Evolutionary conservation across 2,888 invertebrate species (phyloP), one percentile per base, ranked within the genome.

Genomic region (Trissonchulus sp.): DNA sequence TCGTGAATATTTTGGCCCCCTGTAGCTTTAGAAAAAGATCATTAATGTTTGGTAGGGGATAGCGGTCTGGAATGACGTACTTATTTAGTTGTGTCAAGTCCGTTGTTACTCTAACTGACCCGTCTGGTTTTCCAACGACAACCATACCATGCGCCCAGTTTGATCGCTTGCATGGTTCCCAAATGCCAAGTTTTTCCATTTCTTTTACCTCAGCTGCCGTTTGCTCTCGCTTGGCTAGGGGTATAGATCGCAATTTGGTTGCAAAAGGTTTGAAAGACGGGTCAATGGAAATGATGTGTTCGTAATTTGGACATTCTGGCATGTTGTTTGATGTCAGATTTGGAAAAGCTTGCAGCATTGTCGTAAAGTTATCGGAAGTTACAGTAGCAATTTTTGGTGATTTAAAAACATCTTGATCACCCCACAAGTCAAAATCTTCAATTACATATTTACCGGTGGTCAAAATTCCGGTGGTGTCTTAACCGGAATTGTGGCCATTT

Each of bases 171-270:
- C 8, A 18, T 33, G 23, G 2, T 37, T 72, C 62, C 72, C 48
- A 72, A 8, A 72, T 38, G 72, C 31, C 72, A n/a, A 30, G 30
- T 38, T 38, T 1, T 31, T 34, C 60, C 72, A 72, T 72, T 3
- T 38, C 34, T 28, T 60, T 35, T n/a, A 38, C 36, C 38, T 63
- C 48, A 1, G 1, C 33, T 1, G 23, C 2, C n/a, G 69, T 30
- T 2, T 8, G 1, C 15, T 36, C 73, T 63, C 68, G 28, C 1
- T 31, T 23, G 3, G 63, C 74, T 3, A 48, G 2, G 73, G 37
- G 15, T 3, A 37, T 1, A 1, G 65, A 23, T 8, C 31, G 8
- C 31, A 48, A 2, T 3, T 3, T n/a, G 8, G 48, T 48, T 48
- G 48, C 48, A 23, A 15, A 48, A 8, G 48, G 48, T 48, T 48